A percentile compares a stretch with the other conserved stretches of the same genome.
Conservation (phyloP, 2,888 invertebrate genomes). For the Hyalella azteca region DNA sequence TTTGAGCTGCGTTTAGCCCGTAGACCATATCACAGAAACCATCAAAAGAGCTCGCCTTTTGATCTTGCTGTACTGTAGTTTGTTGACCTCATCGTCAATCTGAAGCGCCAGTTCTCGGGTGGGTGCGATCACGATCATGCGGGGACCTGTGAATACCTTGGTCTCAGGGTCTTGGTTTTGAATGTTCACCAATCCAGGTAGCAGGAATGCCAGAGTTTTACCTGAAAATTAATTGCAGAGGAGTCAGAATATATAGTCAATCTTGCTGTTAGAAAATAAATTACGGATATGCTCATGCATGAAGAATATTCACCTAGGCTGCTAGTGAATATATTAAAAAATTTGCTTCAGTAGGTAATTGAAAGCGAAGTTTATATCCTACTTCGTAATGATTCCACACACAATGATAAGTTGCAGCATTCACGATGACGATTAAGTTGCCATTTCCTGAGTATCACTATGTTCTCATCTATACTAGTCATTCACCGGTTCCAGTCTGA, state of each 20-base stretch:
- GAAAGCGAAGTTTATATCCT: no score
- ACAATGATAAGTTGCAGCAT: no score
- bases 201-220: slow-evolving; percentile 90
- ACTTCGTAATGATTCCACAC: no score
- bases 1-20: no score
- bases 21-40: background rate
- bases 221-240: slow-evolving; percentile 67
- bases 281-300: no score
- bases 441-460: no score
- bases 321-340: no score
- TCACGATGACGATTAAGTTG: no score
- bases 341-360: no score
- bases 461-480: background rate
- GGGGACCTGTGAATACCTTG: slow-evolving; percentile 76
- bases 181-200: slow-evolving; percentile 93
- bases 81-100: slow-evolving; percentile 88
- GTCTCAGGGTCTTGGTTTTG: slow-evolving; percentile 79
- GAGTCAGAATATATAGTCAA: no score
- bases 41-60: slow-evolving; percentile 69
- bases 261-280: no score
- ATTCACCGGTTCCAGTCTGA: slow-evolving; percentile 80
- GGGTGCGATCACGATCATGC: slow-evolving; percentile 86
- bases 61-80: slow-evolving; percentile 86
- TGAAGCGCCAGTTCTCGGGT: slow-evolving; percentile 92
- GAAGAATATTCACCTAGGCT: no score